Evolutionary conservation across 1,140 invertebrate species (phyloP), one percentile per base, ranked within the genome.

Genomic region (Psix sp.): DNA sequence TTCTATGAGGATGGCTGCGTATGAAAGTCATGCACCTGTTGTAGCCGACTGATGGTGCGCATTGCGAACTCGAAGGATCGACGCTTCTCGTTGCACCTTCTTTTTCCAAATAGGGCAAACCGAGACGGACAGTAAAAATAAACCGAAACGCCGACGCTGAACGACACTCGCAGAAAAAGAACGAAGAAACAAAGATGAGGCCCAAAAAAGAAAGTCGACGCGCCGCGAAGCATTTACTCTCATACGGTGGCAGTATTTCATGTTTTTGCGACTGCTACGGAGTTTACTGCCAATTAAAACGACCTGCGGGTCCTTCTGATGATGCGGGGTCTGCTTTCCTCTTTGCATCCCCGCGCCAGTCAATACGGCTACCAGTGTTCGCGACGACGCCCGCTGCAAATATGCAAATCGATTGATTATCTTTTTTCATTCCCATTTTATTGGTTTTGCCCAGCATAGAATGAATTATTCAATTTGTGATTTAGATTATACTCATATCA

Each of bases 1-100:
- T 26, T 75, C 48, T 72, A 56, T 67, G 68, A 77, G 51, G 62
- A 78, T 72, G 67, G 60, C 63, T 39, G 62, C 43, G 66, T 56
- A 76, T 80, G 77, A 77, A 79, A 79, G 75, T 79, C 77, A 79
- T 77, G 77, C 75, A 77, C 77, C 75, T 79, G 77, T 79, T 75
- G 70, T 79, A 62, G 72, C 39, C 49, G 72, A 75, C 51, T 70
- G 74, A 73, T 67, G 67, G 51, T 60, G 68, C 51, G 45, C 43
- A 35, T 35, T 35, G 40, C 29, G 17, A 40, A 63, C 24, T 42
- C 38, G 59, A 38, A 38, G 38, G 48, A 62, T 63, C 57, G 51
- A 39, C 45, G 59, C 42, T 56, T 46, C 54, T 52, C 63, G 40
- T 60, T 66, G 21, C 63, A 29, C 59, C 56, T 31, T 33, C 38